Evolutionary conservation across 1,140 invertebrate species (phyloP), one percentile per base, ranked within the genome.

Genomic region (Drosophila murphyi): DNA sequence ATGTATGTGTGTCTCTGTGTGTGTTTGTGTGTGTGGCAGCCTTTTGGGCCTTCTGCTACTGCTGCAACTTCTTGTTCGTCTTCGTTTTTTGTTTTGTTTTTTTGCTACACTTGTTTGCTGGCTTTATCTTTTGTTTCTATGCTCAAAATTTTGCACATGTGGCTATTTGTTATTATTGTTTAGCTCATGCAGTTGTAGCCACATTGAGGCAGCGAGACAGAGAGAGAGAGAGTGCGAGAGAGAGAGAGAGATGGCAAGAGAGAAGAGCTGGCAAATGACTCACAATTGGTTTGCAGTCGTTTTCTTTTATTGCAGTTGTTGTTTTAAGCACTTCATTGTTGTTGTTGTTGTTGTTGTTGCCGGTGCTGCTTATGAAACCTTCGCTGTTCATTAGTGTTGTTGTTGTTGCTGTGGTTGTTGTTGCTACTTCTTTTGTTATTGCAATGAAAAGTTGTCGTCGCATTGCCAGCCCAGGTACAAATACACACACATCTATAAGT

Each of bases 131-230:
- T 87, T 87, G 83, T 87, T 87, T 87, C 85, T 83, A 87, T 87
- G 83, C 83, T 89, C 76, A 65, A 88, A 89, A 79, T 87, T 87
- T 88, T 88, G 83, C 83, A 87, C 83, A 87, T 87, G 83, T 87
- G 83, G 76, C 83, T 79, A 61, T 69, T 87, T 67, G 60, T 71
- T 78, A 63, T 76, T 78, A 55, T 45, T 83, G 51, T 45, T 79
- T 20, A 20, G 57, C 62, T 77, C 62, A 65, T 85, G 82, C 75
- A 85, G 61, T 78, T 65, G 51, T 20, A 20, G 20, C 20, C 20
- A 20, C 20, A 20, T 39, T 6, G 55, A 32, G 2, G 37, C 10
- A 47, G 37, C 0, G 35, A n/a, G 5, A 2, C 20, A 3, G 47
- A 20, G 6, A 32, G 54, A 57, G 52, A 8, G 32, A 3, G 52